phyloP scores from a whole-genome alignment of 37 sponge, comb jelly and placozoan species.

The Chondrilla cf. caribensis region DNA sequence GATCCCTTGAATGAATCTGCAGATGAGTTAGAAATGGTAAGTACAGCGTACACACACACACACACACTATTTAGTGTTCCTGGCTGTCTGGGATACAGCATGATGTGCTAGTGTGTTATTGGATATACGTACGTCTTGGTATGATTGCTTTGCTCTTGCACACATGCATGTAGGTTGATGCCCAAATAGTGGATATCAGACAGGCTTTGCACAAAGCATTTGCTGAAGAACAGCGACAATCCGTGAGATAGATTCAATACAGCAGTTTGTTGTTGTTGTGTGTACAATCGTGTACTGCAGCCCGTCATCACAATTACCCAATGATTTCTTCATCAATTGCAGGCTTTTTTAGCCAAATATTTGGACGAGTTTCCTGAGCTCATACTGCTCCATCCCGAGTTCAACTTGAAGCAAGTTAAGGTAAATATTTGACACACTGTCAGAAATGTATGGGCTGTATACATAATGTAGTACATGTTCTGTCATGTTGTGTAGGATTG shows the following conservation, averaged over 20 bases:
- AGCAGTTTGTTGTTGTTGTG: too few species aligned
- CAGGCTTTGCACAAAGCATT: constrained; percentile 4
- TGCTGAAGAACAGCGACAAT: constrained; percentile 12
- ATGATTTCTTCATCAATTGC: too few species aligned
- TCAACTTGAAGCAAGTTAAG: neutral
- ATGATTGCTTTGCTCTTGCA: neutral
- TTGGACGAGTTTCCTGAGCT: constrained; percentile 20
- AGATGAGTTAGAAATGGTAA: constrained; percentile 3
- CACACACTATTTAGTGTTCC: too few species aligned
- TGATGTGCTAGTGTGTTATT: neutral
- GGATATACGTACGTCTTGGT: neutral
- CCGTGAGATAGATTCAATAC: neutral
- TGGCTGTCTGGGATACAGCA: neutral
- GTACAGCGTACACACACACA: too few species aligned
- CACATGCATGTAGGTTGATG: neutral
- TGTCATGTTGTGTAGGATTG: neutral
- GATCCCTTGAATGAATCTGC: constrained; percentile 21
- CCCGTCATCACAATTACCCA: too few species aligned
- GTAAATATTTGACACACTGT: too few species aligned
- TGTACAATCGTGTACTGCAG: too few species aligned
- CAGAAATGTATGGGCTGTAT: too few species aligned
- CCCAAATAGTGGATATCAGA: constrained; percentile 1
- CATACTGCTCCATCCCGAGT: neutral
- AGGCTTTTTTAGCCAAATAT: neutral
- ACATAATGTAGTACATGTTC: neutral